phyloP scores from a whole-genome alignment of 2,888 invertebrate species.

The Smittia aterrima region DNA sequence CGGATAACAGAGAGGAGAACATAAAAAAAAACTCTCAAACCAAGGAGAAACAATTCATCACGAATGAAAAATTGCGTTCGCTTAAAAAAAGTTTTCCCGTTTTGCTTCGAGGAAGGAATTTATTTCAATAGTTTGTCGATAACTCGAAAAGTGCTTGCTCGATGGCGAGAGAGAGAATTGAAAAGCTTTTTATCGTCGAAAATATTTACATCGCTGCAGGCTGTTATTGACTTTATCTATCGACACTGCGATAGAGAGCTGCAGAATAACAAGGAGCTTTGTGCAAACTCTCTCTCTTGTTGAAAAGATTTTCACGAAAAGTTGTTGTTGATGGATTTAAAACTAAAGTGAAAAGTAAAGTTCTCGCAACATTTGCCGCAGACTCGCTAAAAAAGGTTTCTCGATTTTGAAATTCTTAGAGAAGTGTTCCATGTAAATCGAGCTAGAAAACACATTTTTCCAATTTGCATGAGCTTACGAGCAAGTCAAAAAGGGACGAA shows the following conservation, averaged over 20 bases:
- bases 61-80: constrained; percentile 38
- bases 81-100: constrained; percentile 23
- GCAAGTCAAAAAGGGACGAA: not conserved
- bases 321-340: too few species aligned
- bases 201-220: not conserved
- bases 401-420: too few species aligned
- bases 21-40: constrained; percentile 15
- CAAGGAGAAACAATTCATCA: constrained; percentile 30
- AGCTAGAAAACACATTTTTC: not conserved
- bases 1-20: not conserved
- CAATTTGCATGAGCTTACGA: not conserved
- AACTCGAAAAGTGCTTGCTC: not conserved
- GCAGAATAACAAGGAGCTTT: not conserved
- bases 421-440: too few species aligned
- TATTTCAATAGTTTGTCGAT: constrained; percentile 36
- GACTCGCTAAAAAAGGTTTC: too few species aligned
- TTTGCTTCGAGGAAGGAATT: constrained; percentile 7
- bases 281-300: not conserved
- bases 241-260: not conserved
- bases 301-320: not conserved
- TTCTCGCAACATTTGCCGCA: too few species aligned
- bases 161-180: too few species aligned
- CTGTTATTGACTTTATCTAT: constrained; percentile 11
- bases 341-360: too few species aligned
- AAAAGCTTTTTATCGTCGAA: not conserved